Base-by-base conservation (phyloP, 2,797 vertebrate genomes). In the Centropyge bicolor region DNA sequence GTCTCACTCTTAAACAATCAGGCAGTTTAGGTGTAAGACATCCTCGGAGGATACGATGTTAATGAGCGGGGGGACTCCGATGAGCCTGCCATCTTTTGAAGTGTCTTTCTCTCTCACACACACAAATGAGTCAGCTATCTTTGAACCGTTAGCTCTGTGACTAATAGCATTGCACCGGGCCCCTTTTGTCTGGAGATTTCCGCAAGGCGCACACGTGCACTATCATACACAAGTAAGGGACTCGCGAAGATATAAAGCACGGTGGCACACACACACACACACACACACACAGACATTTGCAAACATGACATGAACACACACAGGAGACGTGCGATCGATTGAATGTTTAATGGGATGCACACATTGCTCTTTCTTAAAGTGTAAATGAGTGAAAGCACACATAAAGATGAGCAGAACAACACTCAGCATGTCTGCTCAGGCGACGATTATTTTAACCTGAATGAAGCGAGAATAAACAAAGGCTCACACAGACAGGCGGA, bases 1-100 rank as follows among this genome's bases (percentile, higher is more conserved):
- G 63, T 80, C 81, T 76, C 80, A 66, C 85, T 80, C 83, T 87
- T 70, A 76, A 83, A 86, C 79, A 92, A 86, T 89, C 83, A 79
- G 65, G 70, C 51, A 70, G 68, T 86, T 82, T 60, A 77, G 61
- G 82, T 84, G 73, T 78, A 72, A 86, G 75, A 83, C 74, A 48
- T 86, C 77, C 87, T 89, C 85, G 12, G 76, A 87, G 86, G 78
- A 89, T 57, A 41, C 54, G 3, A 35, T 69, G 80, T 68, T 89
- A 91, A 93, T 83, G 85, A 92, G 84, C 77, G 56, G 66, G 56
- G 66, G 61, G 78, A 78, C 82, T 84, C 84, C 59, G 74, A 65
- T 64, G 82, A 82, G 84, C 40, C 72, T 70, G 76, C 81, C 77
- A 64, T 91, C 86, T 90, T 89, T 87, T 92, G 86, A 92, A 88